Evolutionary conservation across 1,140 invertebrate species (phyloP).

Genomic region (Hyposmocoma kahamanoa): DNA sequence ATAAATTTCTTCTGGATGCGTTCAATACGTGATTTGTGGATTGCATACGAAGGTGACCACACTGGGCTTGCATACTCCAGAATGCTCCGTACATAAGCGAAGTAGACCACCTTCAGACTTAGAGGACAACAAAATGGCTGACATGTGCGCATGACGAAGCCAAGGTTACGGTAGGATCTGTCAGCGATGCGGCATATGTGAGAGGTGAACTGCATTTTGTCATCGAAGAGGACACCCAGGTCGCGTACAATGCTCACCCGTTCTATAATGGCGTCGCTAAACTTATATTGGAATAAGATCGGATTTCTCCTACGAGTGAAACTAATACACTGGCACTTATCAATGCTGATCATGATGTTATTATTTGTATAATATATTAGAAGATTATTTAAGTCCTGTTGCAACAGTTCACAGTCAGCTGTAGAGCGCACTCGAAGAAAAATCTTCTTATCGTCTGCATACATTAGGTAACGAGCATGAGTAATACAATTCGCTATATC

Average conservation of each 20-base stretch:
- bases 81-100: not conserved
- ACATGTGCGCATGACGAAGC: not conserved
- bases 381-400: too few relatives aligned
- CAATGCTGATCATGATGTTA: too few relatives aligned
- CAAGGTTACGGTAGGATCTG: not conserved
- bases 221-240: not conserved
- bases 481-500: not conserved
- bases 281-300: not conserved
- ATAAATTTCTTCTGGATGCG: not conserved
- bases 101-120: not conserved
- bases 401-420: too few relatives aligned
- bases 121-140: not conserved
- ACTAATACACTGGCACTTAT: not conserved
- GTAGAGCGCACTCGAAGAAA: not conserved
- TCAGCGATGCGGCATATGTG: not conserved
- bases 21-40: not conserved
- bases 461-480: not conserved
- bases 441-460: not conserved
- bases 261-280: not conserved
- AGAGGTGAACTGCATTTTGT: not conserved
- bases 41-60: not conserved
- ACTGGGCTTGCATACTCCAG: not conserved
- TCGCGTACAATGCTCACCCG: not conserved
- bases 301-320: not conserved
- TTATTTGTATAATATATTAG: too few relatives aligned